phyloP scores from a whole-genome alignment of 1,140 invertebrate genomes.

The Trichomalopsis sarcophagae region DNA sequence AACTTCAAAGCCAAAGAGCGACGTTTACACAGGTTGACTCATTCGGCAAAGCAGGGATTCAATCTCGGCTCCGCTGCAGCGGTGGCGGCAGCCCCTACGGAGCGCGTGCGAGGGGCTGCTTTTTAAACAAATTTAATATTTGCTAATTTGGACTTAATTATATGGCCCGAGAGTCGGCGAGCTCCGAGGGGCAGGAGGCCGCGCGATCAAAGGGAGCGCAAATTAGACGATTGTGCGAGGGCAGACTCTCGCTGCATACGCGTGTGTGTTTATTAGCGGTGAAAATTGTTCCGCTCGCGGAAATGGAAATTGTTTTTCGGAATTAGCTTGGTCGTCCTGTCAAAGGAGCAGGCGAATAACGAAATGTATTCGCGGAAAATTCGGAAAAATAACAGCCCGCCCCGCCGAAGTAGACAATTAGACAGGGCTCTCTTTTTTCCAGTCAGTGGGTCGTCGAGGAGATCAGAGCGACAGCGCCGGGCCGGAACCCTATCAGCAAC shows the following conservation, averaged over 20 bases:
- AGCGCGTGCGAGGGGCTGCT: not conserved
- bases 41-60: conserved; percentile 38
- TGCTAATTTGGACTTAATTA: conserved; percentile 46
- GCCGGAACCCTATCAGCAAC: not conserved
- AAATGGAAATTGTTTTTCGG: not conserved
- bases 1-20: conserved; percentile 41
- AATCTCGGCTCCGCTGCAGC: conserved; percentile 29
- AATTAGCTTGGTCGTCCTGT: not conserved
- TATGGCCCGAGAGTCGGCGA: not conserved
- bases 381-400: not conserved
- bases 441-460: conserved; percentile 11
- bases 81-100: not conserved
- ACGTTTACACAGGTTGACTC: conserved; percentile 41
- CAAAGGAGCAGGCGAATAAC: not conserved
- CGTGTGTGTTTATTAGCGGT: not conserved
- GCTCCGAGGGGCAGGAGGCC: not conserved
- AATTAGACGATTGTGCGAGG: conserved; percentile 34
- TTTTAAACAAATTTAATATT: conserved; percentile 45
- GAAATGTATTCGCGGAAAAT: not conserved
- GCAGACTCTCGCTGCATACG: not conserved
- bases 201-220: conserved; percentile 30
- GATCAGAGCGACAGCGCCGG: not conserved
- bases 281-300: not conserved
- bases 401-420: not conserved
- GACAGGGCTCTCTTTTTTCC: not conserved